A percentile compares a stretch with the other conserved stretches of the same genome.
Conservation (phyloP, 2,888 invertebrate species). For the Sabellastarte sp. region DNA sequence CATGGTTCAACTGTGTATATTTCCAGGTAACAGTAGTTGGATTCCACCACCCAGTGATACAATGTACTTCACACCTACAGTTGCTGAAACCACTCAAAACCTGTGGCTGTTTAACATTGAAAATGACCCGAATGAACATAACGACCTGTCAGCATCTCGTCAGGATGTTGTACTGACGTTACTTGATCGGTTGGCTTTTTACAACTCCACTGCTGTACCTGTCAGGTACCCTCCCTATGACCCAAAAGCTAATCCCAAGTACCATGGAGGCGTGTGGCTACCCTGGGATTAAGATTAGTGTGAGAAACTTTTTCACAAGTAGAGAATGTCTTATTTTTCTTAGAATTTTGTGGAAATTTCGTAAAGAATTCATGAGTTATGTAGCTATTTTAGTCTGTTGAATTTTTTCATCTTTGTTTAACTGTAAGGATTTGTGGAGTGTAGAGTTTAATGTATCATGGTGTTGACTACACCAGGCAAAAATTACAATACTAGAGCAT, state of each 20-base stretch:
- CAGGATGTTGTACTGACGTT: constrained; percentile 33
- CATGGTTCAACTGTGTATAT: too few relatives aligned
- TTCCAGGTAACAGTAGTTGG: constrained; percentile 23
- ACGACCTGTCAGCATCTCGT: constrained; percentile 37
- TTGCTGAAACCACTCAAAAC: constrained; percentile 33
- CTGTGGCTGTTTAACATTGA: constrained; percentile 53
- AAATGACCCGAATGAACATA: constrained; percentile 44
- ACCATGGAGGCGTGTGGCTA: constrained; percentile 50
- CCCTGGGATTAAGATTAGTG: constrained; percentile 50
- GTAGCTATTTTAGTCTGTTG: too few relatives aligned
- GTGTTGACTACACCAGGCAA: too few relatives aligned
- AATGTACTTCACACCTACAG: not conserved
- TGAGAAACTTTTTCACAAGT: too few relatives aligned
- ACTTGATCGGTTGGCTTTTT: constrained; percentile 37
- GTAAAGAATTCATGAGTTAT: too few relatives aligned
- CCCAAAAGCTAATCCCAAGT: constrained; percentile 38
- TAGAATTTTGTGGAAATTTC: too few relatives aligned
- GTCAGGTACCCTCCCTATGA: constrained; percentile 44
- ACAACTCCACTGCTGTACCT: constrained; percentile 48
- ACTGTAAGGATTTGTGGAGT: too few relatives aligned
- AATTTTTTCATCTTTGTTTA: too few relatives aligned
- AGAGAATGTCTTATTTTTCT: too few relatives aligned
- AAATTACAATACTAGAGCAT: too few relatives aligned
- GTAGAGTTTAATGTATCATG: too few relatives aligned
- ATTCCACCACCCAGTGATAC: constrained; percentile 34